Percentiles rank a stretch among this genome's conserved stretches.
These are phyloP conservation scores for Limnephilus marmoratus DNA, from an alignment of 2,888 invertebrate species.

Conservation along the genomic window DNA sequence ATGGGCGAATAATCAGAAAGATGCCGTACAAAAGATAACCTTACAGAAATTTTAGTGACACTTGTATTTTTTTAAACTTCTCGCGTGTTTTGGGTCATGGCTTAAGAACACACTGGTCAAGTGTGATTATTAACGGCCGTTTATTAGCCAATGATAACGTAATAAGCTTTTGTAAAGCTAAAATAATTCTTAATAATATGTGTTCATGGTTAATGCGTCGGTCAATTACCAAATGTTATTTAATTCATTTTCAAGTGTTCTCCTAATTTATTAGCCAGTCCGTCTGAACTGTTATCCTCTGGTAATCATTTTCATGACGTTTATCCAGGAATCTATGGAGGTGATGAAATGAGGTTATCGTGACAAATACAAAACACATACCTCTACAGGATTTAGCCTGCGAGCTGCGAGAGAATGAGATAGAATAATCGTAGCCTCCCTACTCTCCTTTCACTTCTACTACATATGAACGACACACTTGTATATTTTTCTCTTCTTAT, in stretches of 20 bases:
- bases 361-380: too few species aligned
- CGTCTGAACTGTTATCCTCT: neutral
- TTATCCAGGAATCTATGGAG: too few species aligned
- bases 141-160: neutral
- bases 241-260: neutral
- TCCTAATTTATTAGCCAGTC: neutral
- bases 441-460: too few species aligned
- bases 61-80: neutral
- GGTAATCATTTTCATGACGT: neutral
- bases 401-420: too few species aligned
- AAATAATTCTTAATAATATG: neutral
- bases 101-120: slow-evolving; percentile 9
- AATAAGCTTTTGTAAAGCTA: neutral
- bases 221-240: neutral
- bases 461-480: too few species aligned
- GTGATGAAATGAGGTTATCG: too few species aligned
- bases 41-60: neutral
- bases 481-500: too few species aligned
- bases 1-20: neutral
- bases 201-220: neutral
- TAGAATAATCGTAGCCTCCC: too few species aligned
- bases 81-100: slow-evolving; percentile 7
- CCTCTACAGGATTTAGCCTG: too few species aligned
- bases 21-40: neutral
- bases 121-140: neutral